Conservation (phyloP, 2,888 invertebrate genomes). For the Nemotelus nigrinus region DNA sequence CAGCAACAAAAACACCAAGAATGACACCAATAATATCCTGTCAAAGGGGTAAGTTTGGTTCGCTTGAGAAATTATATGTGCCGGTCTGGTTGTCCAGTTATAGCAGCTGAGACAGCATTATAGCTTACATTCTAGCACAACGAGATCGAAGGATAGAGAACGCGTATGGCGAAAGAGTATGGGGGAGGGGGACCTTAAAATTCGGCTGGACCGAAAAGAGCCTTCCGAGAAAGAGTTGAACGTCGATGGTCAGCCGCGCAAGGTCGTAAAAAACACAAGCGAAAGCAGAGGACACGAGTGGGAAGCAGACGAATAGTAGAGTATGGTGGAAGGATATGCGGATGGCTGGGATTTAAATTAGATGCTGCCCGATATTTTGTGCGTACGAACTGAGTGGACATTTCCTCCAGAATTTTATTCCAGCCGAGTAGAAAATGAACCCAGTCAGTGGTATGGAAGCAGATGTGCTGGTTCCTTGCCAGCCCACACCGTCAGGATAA, state of each 20-base stretch:
- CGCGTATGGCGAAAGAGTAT: background rate
- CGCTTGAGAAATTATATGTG: constrained; percentile 49
- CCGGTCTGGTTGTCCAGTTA: constrained; percentile 32
- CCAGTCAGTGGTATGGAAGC: background rate
- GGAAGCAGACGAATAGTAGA: background rate
- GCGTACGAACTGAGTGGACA: constrained; percentile 47
- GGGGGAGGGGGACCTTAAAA: background rate
- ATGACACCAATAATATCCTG: background rate
- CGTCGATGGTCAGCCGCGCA: constrained; percentile 30
- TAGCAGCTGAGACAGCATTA: constrained; percentile 34
- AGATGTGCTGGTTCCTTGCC: background rate
- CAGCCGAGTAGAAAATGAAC: constrained; percentile 12
- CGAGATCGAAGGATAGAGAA: background rate
- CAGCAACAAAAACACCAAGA: background rate
- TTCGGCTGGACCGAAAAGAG: constrained; percentile 32
- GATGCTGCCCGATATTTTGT: constrained; percentile 43
- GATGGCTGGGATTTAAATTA: constrained; percentile 48
- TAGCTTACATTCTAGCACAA: background rate
- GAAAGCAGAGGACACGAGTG: background rate
- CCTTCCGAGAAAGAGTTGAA: constrained; percentile 6
- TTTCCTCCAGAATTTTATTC: constrained; percentile 46
- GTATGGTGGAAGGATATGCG: background rate
- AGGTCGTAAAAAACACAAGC: constrained; percentile 30
- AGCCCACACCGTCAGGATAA: constrained; percentile 1
- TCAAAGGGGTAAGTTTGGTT: constrained; percentile 47